Evolutionary conservation across 2,888 invertebrate genomes (phyloP).

Genomic region (Machimus atricapillus): DNA sequence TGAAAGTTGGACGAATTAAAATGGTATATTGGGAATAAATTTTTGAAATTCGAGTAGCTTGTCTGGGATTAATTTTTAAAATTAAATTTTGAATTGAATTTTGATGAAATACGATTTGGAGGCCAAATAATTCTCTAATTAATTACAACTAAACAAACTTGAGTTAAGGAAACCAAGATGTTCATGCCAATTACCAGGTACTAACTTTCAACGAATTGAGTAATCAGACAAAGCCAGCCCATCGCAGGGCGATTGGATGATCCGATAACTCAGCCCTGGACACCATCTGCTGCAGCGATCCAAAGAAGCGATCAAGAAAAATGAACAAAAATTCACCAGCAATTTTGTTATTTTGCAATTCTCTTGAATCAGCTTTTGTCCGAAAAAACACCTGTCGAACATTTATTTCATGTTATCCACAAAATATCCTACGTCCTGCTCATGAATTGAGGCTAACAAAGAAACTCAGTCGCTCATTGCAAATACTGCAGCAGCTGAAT

Average conservation of each 20-base stretch:
- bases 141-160: neutral
- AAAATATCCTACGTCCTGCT: neutral
- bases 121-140: neutral
- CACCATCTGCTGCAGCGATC: neutral
- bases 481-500: neutral
- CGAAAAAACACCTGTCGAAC: constrained; percentile 29
- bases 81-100: too few species aligned
- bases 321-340: neutral
- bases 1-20: too few species aligned
- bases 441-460: neutral
- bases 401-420: constrained; percentile 3
- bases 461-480: neutral
- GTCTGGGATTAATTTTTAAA: neutral
- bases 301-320: neutral
- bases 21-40: too few species aligned
- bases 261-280: neutral
- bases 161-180: neutral
- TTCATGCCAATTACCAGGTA: neutral
- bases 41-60: neutral
- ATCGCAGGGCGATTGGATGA: neutral
- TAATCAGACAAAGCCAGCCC: neutral
- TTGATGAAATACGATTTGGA: too few species aligned
- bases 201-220: neutral
- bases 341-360: neutral
- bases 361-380: constrained; percentile 9